A percentile compares a stretch with the other conserved stretches of the same genome.
Evolutionary conservation across 2,888 invertebrate genomes (phyloP).

Genomic region (Campoletis raptor): DNA sequence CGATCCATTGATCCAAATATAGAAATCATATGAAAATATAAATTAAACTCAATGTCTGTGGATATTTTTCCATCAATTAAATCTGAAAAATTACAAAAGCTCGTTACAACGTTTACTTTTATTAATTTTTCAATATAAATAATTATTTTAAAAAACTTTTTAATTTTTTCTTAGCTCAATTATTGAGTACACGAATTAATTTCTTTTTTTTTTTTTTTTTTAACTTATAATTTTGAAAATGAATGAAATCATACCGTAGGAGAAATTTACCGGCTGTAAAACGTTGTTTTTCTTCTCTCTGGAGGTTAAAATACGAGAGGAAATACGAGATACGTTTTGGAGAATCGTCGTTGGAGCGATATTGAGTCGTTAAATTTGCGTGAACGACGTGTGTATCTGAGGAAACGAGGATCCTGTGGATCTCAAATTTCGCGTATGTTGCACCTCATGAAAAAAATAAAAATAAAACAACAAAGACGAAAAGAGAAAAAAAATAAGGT

Average conservation of each 20-base stretch:
- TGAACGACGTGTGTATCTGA: conserved; percentile 54
- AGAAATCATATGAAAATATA: conserved; percentile 2
- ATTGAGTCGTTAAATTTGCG: conserved; percentile 66
- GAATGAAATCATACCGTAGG: background rate
- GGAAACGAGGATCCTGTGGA: conserved; percentile 35
- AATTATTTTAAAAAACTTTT: background rate
- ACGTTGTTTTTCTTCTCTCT: conserved; percentile 1
- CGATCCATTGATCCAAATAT: conserved; percentile 12
- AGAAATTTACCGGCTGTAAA: background rate
- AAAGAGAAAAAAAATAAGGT: conserved; percentile 24
- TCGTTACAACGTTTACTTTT: background rate
- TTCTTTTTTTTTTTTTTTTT: too few species aligned
- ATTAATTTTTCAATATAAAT: background rate
- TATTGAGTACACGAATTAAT: too few species aligned
- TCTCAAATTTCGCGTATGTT: conserved; percentile 22
- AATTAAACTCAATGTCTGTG: conserved; percentile 9
- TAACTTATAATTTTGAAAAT: background rate
- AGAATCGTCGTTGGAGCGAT: conserved; percentile 52
- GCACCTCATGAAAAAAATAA: conserved; percentile 2
- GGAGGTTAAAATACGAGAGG: conserved; percentile 18
- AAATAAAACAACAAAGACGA: background rate
- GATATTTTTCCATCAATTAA: conserved; percentile 8
- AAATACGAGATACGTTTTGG: conserved; percentile 5
- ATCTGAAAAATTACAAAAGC: background rate
- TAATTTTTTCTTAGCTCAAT: too few species aligned